A percentile compares a stretch with the other conserved stretches of the same genome.
Evolutionary conservation across 2,113 vertebrate species (phyloP).

Genomic region (Dendrocopos noguchii): DNA sequence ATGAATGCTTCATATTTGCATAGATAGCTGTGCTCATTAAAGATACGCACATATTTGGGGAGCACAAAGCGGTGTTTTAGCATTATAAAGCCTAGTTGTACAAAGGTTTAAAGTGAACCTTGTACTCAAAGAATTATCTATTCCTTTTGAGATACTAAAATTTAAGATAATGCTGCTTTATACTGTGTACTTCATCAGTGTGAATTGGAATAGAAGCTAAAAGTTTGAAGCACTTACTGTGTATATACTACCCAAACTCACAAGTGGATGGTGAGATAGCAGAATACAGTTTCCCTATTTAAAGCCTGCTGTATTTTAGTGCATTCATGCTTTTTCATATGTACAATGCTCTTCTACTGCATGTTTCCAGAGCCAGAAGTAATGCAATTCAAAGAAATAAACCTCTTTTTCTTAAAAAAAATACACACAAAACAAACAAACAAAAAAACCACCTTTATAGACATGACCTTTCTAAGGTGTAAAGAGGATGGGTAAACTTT

Average conservation of each 20-base stretch:
- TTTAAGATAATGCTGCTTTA: neutral
- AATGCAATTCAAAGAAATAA: neutral
- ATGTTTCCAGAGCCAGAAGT: neutral
- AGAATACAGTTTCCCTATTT: neutral
- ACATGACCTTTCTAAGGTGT: neutral
- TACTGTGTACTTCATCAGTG: neutral
- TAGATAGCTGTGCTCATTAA: neutral
- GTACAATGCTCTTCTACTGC: accelerated
- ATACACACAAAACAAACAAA: too few species aligned
- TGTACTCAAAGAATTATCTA: neutral
- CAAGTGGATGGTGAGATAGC: accelerated
- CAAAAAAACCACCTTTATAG: neutral
- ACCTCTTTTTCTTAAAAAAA: neutral
- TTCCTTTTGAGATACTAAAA: neutral
- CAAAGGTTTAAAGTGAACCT: neutral
- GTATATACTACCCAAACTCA: neutral
- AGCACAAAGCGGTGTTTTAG: neutral
- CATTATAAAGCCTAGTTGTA: neutral
- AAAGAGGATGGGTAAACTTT: neutral
- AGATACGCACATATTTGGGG: neutral
- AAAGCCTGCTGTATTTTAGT: neutral
- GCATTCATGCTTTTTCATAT: accelerated
- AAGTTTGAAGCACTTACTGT: neutral
- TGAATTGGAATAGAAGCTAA: neutral
- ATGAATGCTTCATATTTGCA: neutral